These are phyloP conservation scores for Trogon melanurus DNA, from an alignment of 2,113 vertebrate species.

Conservation along the genomic window DNA sequence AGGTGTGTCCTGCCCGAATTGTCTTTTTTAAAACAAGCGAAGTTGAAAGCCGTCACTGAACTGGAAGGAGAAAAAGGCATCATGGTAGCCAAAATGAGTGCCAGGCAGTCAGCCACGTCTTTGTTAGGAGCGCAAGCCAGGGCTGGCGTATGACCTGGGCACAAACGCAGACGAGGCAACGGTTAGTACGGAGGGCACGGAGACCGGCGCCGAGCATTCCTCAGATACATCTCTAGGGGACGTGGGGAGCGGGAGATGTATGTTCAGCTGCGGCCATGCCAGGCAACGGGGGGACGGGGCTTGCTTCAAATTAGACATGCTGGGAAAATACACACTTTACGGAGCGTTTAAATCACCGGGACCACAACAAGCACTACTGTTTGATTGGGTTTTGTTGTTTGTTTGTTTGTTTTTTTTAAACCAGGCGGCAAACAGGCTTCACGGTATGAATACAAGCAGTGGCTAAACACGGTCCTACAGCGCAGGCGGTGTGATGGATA, in stretches of 20 bases:
- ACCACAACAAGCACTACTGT: constrained; percentile 47
- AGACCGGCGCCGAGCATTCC: constrained; percentile 50
- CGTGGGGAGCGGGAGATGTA: constrained; percentile 50
- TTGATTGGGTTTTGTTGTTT: too few relatives aligned
- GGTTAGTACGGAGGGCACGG: constrained; percentile 71
- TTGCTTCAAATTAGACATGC: constrained; percentile 67
- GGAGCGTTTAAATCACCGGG: constrained; percentile 2
- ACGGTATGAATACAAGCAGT: constrained; percentile 72
- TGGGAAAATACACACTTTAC: neutral
- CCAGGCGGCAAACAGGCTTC: constrained; percentile 68
- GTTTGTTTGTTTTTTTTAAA: neutral
- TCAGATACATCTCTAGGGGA: constrained; percentile 67
- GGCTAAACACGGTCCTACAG: constrained; percentile 64
- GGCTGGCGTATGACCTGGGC: constrained; percentile 97
- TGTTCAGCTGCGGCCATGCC: constrained; percentile 70
- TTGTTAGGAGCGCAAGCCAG: constrained; percentile 98
- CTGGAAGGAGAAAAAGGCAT: constrained; percentile 99
- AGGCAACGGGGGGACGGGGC: constrained; percentile 54
- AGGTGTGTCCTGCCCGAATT: constrained; percentile 78
- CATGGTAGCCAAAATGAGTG: constrained; percentile 99
- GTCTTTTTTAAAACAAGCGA: constrained; percentile 89
- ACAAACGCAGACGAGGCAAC: constrained; percentile 84
- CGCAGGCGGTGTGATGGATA: neutral
- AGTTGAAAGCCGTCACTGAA: constrained; percentile 90
- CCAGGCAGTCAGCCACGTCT: constrained; percentile 98